A percentile compares a stretch with the other conserved stretches of the same genome.
These are phyloP conservation scores for Leptogaster cylindrica DNA, from an alignment of 2,888 invertebrate species.

Conservation along the genomic window DNA sequence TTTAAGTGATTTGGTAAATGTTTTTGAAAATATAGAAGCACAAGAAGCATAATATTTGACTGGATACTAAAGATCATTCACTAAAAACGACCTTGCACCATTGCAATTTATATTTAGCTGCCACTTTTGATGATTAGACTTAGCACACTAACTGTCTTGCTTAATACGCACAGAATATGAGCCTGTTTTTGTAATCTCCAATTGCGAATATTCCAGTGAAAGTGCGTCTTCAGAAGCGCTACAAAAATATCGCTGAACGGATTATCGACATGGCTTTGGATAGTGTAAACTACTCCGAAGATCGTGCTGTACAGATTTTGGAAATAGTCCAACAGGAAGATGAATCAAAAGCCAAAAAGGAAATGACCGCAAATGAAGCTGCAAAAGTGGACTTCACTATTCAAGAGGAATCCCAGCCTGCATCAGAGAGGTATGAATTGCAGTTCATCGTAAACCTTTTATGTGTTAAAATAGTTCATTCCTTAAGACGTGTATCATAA, in stretches of 20 bases:
- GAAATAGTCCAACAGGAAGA: slow-evolving; percentile 76
- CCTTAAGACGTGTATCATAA: neutral
- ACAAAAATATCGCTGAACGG: slow-evolving; percentile 77
- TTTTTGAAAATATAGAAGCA: too few relatives aligned
- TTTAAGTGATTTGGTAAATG: too few relatives aligned
- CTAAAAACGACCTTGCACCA: too few relatives aligned
- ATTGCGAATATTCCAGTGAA: slow-evolving; percentile 66
- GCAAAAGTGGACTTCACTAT: slow-evolving; percentile 13
- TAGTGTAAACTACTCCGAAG: slow-evolving; percentile 85
- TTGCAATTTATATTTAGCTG: too few relatives aligned
- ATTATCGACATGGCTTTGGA: slow-evolving; percentile 86
- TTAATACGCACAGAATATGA: too few relatives aligned
- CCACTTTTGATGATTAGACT: too few relatives aligned
- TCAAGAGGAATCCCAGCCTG: slow-evolving; percentile 25
- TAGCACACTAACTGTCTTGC: too few relatives aligned
- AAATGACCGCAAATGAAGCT: slow-evolving; percentile 21
- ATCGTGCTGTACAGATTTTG: slow-evolving; percentile 80
- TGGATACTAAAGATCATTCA: too few relatives aligned
- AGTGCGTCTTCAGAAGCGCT: slow-evolving; percentile 72
- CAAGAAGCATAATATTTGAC: too few relatives aligned
- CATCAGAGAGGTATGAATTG: slow-evolving; percentile 40
- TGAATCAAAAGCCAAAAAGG: slow-evolving; percentile 56
- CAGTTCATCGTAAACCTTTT: neutral
- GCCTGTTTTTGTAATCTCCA: neutral
- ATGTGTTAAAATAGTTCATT: neutral